phyloP scores from a whole-genome alignment of 30 jellyfish, hydroid and myxozoan genomes.

The Pseudorhiza aurosa region DNA sequence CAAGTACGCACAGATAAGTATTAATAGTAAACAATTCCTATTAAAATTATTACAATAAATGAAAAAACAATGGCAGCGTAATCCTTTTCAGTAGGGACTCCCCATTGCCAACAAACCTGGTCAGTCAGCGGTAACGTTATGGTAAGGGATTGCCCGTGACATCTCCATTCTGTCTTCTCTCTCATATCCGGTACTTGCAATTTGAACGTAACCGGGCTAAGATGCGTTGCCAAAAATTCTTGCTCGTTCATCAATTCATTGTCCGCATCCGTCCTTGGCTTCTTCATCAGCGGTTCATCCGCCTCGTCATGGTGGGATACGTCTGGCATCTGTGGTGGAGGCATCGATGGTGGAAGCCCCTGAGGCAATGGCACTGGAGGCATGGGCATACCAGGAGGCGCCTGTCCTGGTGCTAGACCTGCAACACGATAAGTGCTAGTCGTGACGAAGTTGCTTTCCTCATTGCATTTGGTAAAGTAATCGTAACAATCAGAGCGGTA shows the following conservation, averaged over 20 bases:
- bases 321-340: conserved; percentile 82
- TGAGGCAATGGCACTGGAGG: conserved; percentile 85
- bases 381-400: conserved; percentile 88
- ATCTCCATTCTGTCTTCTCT: conserved; percentile 95
- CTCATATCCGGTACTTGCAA: conserved; percentile 94
- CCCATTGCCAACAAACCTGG: conserved; percentile 51
- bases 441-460: no score
- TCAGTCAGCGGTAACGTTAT: conserved; percentile 81
- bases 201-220: conserved; percentile 85
- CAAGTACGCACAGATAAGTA: no score
- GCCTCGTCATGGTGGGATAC: conserved; percentile 24
- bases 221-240: conserved; percentile 77
- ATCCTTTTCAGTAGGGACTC: no score
- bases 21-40: no score
- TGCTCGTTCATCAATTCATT: conserved; percentile 83
- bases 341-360: conserved; percentile 63
- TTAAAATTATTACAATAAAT: no score
- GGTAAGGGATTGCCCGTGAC: conserved; percentile 83
- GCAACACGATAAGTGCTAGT: not conserved
- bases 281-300: conserved; percentile 86
- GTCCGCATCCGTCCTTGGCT: conserved; percentile 61
- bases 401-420: conserved; percentile 74
- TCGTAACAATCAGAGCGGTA: no score
- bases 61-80: no score
- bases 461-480: no score